Base-by-base conservation (phyloP, 2,888 invertebrate species). In the Odontocerum albicorne region DNA sequence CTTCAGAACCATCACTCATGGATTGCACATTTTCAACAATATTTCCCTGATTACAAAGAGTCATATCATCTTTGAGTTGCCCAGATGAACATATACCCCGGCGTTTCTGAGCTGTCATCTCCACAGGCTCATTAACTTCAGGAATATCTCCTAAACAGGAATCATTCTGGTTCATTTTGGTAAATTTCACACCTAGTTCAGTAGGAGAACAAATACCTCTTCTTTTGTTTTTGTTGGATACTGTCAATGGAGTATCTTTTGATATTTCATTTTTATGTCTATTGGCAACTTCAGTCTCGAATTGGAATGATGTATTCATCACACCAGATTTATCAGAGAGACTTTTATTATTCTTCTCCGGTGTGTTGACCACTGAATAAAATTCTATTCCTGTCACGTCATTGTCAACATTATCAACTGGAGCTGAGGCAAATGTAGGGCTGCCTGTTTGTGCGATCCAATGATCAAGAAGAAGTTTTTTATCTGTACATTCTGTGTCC, bases 1-100 rank as follows among this genome's bases (percentile, higher is more conserved):
- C 76, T n/a, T 75, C 70, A 62, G 72, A 74, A 3, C 75, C 77
- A 45, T 72, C 68, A 64, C 74, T 77, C n/a, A 73, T 65, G 40
- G 68, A 66, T 66, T 76, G 75, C 45, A 70, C 68, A 60, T 73
- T 71, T 62, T 71, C 70, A 3, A 47, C 17, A n/a, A 19, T 7
- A n/a, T 36, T 42, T 4, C 33, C 36, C 33, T 75, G 56, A 62
- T 72, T 72, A 22, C 73, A 63, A 63, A 73, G 72, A 12, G 69
- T 68, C 45, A 75, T 68, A 61, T 73, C 72, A 42, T 75, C 70
- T 62, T 73, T 72, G 12, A 81, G 65, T 59, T 79, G 79, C 63
- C 75, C 79, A 10, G 81, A 74, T 1, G 80, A 79, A 65, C 80
- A 82, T 63, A 82, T 81, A 4, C 80, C 82, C 49, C 81, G 70